Percentiles rank a stretch among this genome's conserved stretches.
These are phyloP conservation scores for Epizoanthus stellaris DNA, from an alignment of 92 coral and sea anemone genomes.

Conservation along the genomic window DNA sequence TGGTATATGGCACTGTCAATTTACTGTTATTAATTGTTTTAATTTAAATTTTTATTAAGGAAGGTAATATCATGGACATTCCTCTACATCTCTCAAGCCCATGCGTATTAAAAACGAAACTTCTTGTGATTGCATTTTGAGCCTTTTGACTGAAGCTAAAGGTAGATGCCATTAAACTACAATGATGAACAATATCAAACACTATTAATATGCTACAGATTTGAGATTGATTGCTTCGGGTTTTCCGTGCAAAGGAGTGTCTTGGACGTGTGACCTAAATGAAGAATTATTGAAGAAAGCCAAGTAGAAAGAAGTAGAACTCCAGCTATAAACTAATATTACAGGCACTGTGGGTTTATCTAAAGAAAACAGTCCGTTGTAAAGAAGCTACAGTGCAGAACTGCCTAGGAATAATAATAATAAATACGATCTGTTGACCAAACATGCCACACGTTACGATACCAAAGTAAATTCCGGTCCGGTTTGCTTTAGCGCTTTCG, in stretches of 20 bases:
- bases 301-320: not conserved
- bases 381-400: not conserved
- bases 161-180: no score
- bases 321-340: not conserved
- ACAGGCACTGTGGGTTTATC: not conserved
- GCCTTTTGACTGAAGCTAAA: no score
- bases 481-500: not conserved
- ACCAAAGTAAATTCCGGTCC: not conserved
- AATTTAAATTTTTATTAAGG: not conserved
- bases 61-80: no score
- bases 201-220: no score
- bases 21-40: not conserved
- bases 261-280: no score
- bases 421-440: not conserved
- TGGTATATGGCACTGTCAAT: not conserved
- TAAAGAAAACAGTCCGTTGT: not conserved
- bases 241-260: no score
- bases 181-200: no score
- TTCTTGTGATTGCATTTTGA: no score
- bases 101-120: no score
- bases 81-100: no score
- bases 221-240: no score
- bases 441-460: slow-evolving; percentile 8
- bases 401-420: not conserved
- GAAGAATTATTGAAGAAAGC: no score